Percentiles rank a stretch among this genome's conserved stretches.
phyloP scores from a whole-genome alignment of 2,888 invertebrate genomes.

The Drosophila picticornis region DNA sequence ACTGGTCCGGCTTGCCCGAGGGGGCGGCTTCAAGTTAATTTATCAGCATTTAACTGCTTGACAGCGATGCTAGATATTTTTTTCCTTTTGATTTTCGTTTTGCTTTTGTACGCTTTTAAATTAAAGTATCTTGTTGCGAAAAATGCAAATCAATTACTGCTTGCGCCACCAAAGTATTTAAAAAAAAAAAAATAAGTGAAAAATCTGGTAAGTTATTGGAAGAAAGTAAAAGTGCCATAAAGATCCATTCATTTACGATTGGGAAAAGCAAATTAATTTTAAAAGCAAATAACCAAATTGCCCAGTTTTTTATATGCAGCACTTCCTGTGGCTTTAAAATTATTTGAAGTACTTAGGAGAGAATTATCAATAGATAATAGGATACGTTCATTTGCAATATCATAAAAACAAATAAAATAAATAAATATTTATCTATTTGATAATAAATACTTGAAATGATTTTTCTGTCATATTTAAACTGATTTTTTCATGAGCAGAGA shows the following conservation, averaged over 20 bases:
- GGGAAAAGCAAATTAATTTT: not conserved
- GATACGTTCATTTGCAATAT: not conserved
- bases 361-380: not conserved
- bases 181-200: not conserved
- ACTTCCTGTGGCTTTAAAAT: not conserved
- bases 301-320: not conserved
- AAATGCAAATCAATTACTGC: conserved; percentile 20
- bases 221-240: not conserved
- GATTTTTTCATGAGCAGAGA: not conserved
- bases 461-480: not conserved
- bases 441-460: not conserved
- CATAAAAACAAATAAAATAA: not conserved
- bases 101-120: conserved; percentile 25
- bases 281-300: not conserved
- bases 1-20: conserved; percentile 9
- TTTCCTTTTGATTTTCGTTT: conserved; percentile 2
- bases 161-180: not conserved
- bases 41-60: conserved; percentile 80
- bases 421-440: not conserved
- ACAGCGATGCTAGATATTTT: conserved; percentile 48
- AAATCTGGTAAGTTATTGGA: not conserved
- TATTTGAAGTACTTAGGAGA: not conserved
- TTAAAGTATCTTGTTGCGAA: conserved; percentile 38
- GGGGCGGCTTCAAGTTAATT: conserved; percentile 72
- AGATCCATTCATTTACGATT: not conserved